Conservation (phyloP, 2,888 invertebrate species). For the Amphipyra tragopoginis region DNA sequence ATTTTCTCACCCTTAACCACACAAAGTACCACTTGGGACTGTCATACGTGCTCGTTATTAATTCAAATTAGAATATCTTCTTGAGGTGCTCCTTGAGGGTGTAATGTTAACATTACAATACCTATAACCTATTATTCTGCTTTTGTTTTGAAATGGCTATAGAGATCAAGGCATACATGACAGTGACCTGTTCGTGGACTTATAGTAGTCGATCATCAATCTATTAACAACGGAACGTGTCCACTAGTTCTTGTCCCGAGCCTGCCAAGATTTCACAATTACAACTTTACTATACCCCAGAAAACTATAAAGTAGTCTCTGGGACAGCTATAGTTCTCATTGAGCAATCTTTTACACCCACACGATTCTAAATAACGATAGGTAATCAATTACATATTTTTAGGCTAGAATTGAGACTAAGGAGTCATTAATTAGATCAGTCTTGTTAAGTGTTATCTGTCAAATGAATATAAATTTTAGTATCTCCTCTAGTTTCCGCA, state of each 20-base stretch:
- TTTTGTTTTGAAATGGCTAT: constrained; percentile 1
- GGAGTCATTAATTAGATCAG: constrained; percentile 8
- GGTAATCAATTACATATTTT: constrained; percentile 45
- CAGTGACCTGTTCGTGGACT: constrained; percentile 44
- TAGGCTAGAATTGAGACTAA: constrained; percentile 17
- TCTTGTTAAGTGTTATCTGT: constrained; percentile 9
- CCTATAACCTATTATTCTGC: not conserved
- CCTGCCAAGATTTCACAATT: constrained; percentile 70
- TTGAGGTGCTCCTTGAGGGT: too few species aligned
- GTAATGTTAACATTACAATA: too few species aligned
- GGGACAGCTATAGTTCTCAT: constrained; percentile 47
- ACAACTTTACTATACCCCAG: constrained; percentile 45
- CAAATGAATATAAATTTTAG: too few species aligned
- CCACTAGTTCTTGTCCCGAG: constrained; percentile 15
- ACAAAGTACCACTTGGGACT: too few species aligned
- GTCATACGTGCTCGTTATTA: too few species aligned
- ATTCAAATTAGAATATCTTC: too few species aligned
- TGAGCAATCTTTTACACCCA: constrained; percentile 58
- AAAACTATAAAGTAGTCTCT: constrained; percentile 34
- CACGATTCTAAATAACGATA: constrained; percentile 44
- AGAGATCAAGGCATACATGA: constrained; percentile 31
- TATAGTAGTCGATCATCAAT: constrained; percentile 54
- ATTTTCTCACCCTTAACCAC: too few species aligned
- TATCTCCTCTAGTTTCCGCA: not conserved
- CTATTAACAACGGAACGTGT: constrained; percentile 49